Conservation (phyloP, 2,797 vertebrate genomes). For the Halcyon badia region DNA sequence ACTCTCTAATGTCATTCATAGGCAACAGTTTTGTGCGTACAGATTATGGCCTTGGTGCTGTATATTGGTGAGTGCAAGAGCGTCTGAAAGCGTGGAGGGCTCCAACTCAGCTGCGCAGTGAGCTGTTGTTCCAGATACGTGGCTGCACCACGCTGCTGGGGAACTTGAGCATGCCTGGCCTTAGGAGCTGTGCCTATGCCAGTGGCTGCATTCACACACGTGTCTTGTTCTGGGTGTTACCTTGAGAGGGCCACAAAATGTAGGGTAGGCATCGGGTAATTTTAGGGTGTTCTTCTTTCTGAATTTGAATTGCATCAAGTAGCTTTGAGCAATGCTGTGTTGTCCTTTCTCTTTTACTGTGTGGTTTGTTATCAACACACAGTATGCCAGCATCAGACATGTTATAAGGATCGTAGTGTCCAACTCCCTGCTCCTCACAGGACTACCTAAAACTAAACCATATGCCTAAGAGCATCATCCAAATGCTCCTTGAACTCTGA, state of each 20-base stretch:
- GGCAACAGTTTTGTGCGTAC: not conserved
- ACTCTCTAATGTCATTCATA: not conserved
- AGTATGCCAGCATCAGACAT: not conserved
- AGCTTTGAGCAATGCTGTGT: not conserved
- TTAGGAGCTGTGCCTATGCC: not conserved
- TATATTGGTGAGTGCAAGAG: not conserved
- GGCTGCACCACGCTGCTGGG: not conserved
- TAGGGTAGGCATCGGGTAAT: not conserved
- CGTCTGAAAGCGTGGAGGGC: not conserved
- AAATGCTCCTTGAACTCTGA: not conserved
- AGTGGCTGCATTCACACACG: not conserved
- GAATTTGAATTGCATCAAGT: not conserved
- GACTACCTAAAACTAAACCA: not conserved
- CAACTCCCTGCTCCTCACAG: not conserved
- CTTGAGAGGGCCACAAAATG: not conserved
- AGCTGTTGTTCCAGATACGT: not conserved
- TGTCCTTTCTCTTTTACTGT: not conserved
- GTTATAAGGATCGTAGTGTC: not conserved
- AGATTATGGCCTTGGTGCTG: not conserved
- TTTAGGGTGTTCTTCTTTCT: not conserved
- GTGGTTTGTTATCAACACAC: not conserved
- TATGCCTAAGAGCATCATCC: not conserved
- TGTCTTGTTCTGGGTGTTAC: not conserved
- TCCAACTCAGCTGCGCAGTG: not conserved
- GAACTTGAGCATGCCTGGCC: not conserved